Evolutionary conservation across 1,140 invertebrate species (phyloP).

Genomic region (Papilio machaon): DNA sequence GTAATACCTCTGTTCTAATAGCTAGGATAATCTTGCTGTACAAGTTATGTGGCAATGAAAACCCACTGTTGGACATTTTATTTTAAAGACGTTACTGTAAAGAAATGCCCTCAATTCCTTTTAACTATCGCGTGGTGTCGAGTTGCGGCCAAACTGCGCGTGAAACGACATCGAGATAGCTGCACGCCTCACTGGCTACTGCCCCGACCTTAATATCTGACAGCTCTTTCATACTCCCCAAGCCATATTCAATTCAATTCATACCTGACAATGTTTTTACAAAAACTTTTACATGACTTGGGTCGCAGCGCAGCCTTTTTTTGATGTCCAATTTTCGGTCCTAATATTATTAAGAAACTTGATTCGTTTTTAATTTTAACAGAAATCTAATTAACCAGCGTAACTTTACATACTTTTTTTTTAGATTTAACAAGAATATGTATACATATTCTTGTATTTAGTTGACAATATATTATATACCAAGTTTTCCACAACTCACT

Average conservation of each 20-base stretch:
- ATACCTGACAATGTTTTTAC: background rate
- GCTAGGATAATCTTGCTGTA: background rate
- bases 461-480: too few relatives aligned
- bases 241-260: background rate
- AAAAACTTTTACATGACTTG: background rate
- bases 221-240: background rate
- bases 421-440: too few relatives aligned
- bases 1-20: too few relatives aligned
- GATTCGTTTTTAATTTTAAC: too few relatives aligned
- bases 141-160: slow-evolving; percentile 1
- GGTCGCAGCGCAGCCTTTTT: too few relatives aligned
- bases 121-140: background rate
- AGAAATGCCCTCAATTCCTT: slow-evolving; percentile 8
- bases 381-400: too few relatives aligned
- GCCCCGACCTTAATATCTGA: background rate
- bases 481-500: too few relatives aligned
- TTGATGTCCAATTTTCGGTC: too few relatives aligned
- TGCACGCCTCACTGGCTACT: background rate
- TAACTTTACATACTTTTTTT: too few relatives aligned
- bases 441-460: too few relatives aligned
- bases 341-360: too few relatives aligned
- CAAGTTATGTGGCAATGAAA: background rate
- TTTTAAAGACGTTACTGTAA: background rate
- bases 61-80: background rate
- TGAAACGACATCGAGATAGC: slow-evolving; percentile 5